Evolutionary conservation across 2,113 vertebrate genomes (phyloP), one percentile per base, ranked within the genome.

Genomic region (Talpa occidentalis): DNA sequence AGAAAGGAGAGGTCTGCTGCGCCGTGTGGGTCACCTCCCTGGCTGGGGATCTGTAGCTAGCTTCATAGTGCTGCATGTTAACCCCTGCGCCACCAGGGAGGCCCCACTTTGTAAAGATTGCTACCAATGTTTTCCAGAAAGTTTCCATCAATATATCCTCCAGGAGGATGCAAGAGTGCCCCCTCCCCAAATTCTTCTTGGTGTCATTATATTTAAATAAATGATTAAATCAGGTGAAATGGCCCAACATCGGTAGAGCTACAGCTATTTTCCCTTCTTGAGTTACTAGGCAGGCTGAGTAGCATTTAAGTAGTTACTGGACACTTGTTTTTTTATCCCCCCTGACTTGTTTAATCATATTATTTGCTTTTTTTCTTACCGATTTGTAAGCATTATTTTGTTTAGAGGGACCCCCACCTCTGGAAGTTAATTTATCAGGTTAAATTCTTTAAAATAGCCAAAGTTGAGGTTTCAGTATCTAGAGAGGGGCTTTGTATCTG

Each of bases 381-480:
- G 42, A 70, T 16, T 67, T 67, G 6, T 79, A 60, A 47, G 10
- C 67, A 9, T 72, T 78, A 70, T 35, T 59, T 90, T 78, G 12
- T 67, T 70, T 44, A 21, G 32, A 64, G 9, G 59, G 78, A 67
- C 64, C 32, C 32, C n/a, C 28, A 28, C 11, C 56, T 90, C 44
- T 82, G 72, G 60, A 79, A 60, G 30, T 60, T 32, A 91, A 87
- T 56, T 81, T 66, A 74, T 62, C 47, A 62, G 47, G 70, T 37
- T 83, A 64, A 84, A 49, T 81, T 94, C 37, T 92, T 78, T 73
- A 40, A 92, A 42, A 24, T 74, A 80, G 49, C 44, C 70, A 87
- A 90, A 82, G 72, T 69, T n/a, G 10, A 82, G 49, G 49, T 82
- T 84, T 90, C 62, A 37, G n/a, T 88, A 56, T 44, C 49, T 83